Conservation (phyloP, 2,888 invertebrate genomes). For the Troides oblongomaculatus region DNA sequence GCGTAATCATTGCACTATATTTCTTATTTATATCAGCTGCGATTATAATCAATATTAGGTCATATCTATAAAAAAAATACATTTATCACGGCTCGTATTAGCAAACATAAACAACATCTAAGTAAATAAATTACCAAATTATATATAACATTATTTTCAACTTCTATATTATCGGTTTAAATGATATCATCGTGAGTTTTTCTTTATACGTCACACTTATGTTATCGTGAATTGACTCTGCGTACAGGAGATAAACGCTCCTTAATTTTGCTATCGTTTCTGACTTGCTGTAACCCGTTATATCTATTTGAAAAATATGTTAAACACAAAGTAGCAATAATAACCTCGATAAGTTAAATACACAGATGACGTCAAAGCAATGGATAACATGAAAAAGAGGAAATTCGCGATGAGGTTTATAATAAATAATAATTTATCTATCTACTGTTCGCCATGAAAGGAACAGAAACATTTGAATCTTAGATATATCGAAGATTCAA, state of each 20-base stretch:
- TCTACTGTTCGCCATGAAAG: neutral
- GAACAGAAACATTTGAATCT: neutral
- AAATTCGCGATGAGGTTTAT: neutral
- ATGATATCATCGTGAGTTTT: neutral
- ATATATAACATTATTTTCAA: neutral
- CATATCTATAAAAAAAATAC: neutral
- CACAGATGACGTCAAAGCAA: constrained; percentile 16
- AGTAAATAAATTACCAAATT: neutral
- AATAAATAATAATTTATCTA: neutral
- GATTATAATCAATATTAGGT: neutral
- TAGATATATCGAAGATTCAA: too few relatives aligned
- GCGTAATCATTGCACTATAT: neutral
- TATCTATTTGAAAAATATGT: neutral
- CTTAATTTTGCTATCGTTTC: neutral
- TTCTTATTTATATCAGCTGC: neutral
- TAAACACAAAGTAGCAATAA: neutral
- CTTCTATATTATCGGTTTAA: neutral
- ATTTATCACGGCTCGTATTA: neutral
- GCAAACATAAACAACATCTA: too few relatives aligned
- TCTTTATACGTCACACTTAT: neutral
- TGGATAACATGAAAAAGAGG: constrained; percentile 1
- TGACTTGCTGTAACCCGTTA: neutral
- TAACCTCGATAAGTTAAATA: constrained; percentile 8
- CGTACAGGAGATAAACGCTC: neutral
- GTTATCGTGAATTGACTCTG: neutral